Evolutionary conservation across 2,113 vertebrate species (phyloP).

Genomic region (Cygnus atratus): DNA sequence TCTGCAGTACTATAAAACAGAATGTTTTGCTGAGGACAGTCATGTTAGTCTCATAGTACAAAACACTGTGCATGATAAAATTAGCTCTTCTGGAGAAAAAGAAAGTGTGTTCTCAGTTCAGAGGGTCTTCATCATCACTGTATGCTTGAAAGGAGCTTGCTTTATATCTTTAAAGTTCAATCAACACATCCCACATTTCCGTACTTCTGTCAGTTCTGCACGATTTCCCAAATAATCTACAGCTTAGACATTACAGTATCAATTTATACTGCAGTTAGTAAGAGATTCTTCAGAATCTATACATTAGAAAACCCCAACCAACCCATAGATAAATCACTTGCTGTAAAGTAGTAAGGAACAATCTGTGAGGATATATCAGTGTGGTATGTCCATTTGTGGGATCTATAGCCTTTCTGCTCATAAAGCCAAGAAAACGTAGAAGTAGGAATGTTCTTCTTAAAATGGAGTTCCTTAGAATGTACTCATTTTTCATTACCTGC

Average conservation of each 20-base stretch:
- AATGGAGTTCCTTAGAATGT: neutral
- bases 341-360: neutral
- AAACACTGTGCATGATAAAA: neutral
- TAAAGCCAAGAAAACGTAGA: neutral
- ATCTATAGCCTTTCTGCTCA: neutral
- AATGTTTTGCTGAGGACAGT: neutral
- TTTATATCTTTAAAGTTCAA: neutral
- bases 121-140: neutral
- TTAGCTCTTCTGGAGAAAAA: neutral
- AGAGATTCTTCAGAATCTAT: neutral
- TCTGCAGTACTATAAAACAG: neutral
- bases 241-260: neutral
- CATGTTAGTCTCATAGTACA: neutral
- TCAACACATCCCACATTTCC: neutral
- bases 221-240: neutral
- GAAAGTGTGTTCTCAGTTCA: neutral
- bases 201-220: neutral
- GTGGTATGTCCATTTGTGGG: neutral
- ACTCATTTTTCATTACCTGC: neutral
- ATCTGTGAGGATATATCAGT: no score
- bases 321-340: neutral
- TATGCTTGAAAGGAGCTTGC: neutral
- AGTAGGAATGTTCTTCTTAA: neutral
- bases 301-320: neutral
- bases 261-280: neutral